These are phyloP conservation scores for Anolis apletophallus DNA, from an alignment of 2,797 vertebrate species.

Conservation along the genomic window DNA sequence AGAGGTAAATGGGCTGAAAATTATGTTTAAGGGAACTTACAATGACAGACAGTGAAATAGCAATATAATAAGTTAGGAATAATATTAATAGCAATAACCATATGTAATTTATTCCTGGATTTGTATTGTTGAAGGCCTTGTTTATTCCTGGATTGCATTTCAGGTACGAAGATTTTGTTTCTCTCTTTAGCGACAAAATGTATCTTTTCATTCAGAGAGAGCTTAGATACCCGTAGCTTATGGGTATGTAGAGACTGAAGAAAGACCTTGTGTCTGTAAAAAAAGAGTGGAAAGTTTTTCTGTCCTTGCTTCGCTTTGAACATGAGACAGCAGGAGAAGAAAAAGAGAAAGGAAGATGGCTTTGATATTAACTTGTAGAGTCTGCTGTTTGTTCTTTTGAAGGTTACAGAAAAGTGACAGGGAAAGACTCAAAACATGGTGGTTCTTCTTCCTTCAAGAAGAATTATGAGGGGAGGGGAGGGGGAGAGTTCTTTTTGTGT, in stretches of 20 bases:
- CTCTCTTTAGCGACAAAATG: fast-evolving
- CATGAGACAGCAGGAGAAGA: not conserved
- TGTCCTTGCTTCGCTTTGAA: not conserved
- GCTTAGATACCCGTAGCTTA: not conserved
- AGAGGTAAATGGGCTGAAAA: slow-evolving; percentile 27
- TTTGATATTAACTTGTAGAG: not conserved
- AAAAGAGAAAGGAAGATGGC: not conserved
- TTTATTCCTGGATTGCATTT: not conserved
- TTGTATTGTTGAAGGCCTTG: no score
- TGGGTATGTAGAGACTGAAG: not conserved
- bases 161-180: not conserved
- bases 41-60: slow-evolving; percentile 26
- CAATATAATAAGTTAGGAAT: not conserved
- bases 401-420: not conserved
- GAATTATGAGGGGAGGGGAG: not conserved
- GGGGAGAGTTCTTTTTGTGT: not conserved
- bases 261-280: not conserved
- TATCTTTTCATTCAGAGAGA: not conserved
- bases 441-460: slow-evolving; percentile 2
- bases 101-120: not conserved
- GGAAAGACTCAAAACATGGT: not conserved
- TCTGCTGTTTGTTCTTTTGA: not conserved
- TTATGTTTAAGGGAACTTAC: slow-evolving; percentile 37
- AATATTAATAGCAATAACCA: not conserved
- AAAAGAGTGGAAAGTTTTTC: not conserved